Percentiles rank a stretch among this genome's conserved stretches.
Conservation (phyloP, 2,113 vertebrate genomes). For the Notarius lentiginosus region DNA sequence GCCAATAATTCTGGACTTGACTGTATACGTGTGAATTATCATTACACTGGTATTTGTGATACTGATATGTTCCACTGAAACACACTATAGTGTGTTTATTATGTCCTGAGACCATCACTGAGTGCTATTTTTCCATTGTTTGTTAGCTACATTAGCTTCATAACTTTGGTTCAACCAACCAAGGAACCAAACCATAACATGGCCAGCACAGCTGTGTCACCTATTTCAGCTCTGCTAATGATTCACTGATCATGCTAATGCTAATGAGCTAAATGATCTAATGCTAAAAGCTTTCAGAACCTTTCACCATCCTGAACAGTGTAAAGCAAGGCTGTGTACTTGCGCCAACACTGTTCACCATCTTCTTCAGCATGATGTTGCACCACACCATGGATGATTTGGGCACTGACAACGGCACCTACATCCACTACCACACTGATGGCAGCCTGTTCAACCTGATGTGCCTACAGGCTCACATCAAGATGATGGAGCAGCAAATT, state of each 20-base stretch:
- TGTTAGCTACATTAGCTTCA: not conserved
- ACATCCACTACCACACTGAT: no score
- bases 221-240: not conserved
- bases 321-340: no score
- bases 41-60: not conserved
- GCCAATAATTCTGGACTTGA: not conserved
- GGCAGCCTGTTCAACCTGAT: no score
- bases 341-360: no score
- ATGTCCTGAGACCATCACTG: no score
- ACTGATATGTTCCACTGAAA: not conserved
- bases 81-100: not conserved
- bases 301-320: no score
- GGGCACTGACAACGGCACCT: no score
- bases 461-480: no score
- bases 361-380: no score
- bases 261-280: conserved; percentile 3
- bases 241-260: conserved; percentile 27
- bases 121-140: not conserved
- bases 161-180: not conserved
- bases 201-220: not conserved
- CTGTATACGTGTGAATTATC: not conserved
- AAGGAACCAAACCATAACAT: not conserved
- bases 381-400: no score
- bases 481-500: no score
- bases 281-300: no score